A percentile compares a stretch with the other conserved stretches of the same genome.
Evolutionary conservation across 1,140 invertebrate genomes (phyloP).

Genomic region (Laupala kohalensis): DNA sequence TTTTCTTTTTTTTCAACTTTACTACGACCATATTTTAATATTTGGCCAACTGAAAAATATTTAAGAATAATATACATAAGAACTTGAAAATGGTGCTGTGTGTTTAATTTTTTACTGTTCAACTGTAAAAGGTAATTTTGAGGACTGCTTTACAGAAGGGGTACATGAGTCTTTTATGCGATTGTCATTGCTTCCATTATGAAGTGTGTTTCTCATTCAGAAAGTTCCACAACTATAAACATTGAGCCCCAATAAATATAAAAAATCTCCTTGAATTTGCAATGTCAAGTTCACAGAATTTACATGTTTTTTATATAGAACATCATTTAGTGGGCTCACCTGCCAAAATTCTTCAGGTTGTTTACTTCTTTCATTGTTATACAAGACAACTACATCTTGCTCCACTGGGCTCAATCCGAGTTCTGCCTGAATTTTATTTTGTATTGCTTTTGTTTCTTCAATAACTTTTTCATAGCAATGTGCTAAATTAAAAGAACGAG

Average conservation of each 20-base stretch:
- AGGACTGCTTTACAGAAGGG: too few relatives aligned
- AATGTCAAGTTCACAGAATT: background rate
- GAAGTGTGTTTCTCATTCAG: too few relatives aligned
- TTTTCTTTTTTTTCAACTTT: too few relatives aligned
- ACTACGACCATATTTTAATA: too few relatives aligned
- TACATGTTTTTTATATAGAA: background rate
- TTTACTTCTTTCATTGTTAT: constrained; percentile 58
- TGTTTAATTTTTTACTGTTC: too few relatives aligned
- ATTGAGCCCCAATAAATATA: background rate
- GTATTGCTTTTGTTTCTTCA: constrained; percentile 62
- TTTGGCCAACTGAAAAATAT: too few relatives aligned
- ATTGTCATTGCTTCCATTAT: too few relatives aligned
- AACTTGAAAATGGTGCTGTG: too few relatives aligned
- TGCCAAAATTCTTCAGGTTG: constrained; percentile 23
- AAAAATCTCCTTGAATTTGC: constrained; percentile 3
- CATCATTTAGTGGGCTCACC: constrained; percentile 22
- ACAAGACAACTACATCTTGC: constrained; percentile 70
- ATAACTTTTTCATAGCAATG: constrained; percentile 71
- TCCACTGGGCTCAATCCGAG: constrained; percentile 58
- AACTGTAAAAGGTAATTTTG: too few relatives aligned
- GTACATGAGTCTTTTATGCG: too few relatives aligned
- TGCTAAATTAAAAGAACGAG: constrained; percentile 31
- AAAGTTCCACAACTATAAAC: too few relatives aligned
- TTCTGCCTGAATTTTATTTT: constrained; percentile 54
- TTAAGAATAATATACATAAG: too few relatives aligned